phyloP scores from a whole-genome alignment of 2,113 vertebrate genomes.

The Atrichornis clamosus region DNA sequence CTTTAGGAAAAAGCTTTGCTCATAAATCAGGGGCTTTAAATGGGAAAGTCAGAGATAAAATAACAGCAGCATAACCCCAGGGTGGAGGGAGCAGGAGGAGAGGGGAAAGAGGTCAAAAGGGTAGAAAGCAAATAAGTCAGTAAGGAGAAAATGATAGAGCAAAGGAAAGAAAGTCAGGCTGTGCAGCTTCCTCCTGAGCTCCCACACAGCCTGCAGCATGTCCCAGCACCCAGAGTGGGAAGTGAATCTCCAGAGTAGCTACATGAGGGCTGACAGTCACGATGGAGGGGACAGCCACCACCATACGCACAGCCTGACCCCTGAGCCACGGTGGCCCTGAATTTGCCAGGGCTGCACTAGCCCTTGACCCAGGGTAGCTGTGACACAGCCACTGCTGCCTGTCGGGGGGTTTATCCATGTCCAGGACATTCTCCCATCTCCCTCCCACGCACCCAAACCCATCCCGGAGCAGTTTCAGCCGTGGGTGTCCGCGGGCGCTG shows the following conservation, averaged over 20 bases:
- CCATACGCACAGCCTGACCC: rapidly evolving
- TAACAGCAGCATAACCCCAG: not conserved
- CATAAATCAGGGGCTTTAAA: not conserved
- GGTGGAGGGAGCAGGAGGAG: rapidly evolving
- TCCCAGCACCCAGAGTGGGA: not conserved
- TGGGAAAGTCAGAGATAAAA: not conserved
- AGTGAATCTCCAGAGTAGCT: rapidly evolving
- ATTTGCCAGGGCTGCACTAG: rapidly evolving
- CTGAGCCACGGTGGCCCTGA: rapidly evolving
- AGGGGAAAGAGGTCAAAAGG: not conserved
- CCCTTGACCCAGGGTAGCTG: rapidly evolving
- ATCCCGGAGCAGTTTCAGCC: not conserved
- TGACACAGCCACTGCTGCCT: not conserved
- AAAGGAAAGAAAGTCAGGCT: not conserved
- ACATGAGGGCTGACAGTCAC: not conserved
- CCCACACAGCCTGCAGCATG: rapidly evolving
- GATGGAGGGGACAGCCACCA: not conserved
- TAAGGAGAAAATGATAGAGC: rapidly evolving
- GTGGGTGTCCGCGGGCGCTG: rapidly evolving
- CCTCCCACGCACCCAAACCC: not conserved
- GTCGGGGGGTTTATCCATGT: rapidly evolving
- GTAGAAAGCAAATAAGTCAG: not conserved
- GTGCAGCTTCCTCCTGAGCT: not conserved
- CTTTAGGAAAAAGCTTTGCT: not conserved
- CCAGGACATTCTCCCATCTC: not conserved